Base-by-base conservation (phyloP, 2,888 invertebrate species). In the Drosophila kuntzei region DNA sequence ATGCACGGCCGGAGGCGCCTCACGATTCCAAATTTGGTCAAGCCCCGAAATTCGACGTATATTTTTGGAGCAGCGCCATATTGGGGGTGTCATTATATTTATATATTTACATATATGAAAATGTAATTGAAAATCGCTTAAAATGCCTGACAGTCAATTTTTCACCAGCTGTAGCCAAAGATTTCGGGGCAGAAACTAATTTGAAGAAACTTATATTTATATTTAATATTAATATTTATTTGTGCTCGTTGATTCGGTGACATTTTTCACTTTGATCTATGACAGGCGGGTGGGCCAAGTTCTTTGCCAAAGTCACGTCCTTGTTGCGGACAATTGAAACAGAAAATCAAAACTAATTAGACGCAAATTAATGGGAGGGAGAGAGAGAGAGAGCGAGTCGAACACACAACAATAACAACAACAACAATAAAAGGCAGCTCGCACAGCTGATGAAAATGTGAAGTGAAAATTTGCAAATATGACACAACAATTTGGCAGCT, bases 261-360 rank as follows among this genome's bases (percentile, higher is more conserved):
- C 79, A 66, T 71, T 66, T 65, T 67, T 60, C 76, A 71, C 88
- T 84, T 84, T 84, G 83, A 88, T 88, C 75, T 84, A 34, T 58
- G 72, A 61, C 78, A 61, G 69, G 36, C 66, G 47, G 49, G 43
- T 62, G 66, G 54, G 57, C 39, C 87, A 88, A 88, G 88, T 90
- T 88, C 90, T 88, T 77, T 79, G 88, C 86, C 88, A 88, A 90
- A 88, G 90, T 83, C 89, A 60, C 72, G 89, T 85, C 90, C 87
- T 86, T 77, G 77, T 59, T 68, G 64, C 51, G 84, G 60, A 60
- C 61, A 68, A 64, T 60, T 53, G 65, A 62, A 65, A 47, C 55
- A 65, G 46, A 85, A 86, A 86, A 80, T 84, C 76, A 75, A 82
- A 86, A 83, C 83, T 88, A 84, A 88, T 84, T 84, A 86, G 87